Base-by-base conservation (phyloP, 1,140 invertebrate genomes). In the Apis dorsata region DNA sequence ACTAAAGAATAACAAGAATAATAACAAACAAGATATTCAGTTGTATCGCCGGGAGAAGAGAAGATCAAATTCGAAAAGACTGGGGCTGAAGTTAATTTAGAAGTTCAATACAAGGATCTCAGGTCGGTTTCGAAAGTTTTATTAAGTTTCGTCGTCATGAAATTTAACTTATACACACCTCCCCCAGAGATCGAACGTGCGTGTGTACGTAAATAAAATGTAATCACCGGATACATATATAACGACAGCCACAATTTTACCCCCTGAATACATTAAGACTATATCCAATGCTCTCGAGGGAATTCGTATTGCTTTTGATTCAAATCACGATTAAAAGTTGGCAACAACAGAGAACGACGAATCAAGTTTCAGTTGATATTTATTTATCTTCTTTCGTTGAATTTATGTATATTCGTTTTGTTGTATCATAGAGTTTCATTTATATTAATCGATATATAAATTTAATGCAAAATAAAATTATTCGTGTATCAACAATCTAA, bases 141-240 rank as follows among this genome's bases (percentile, higher is more conserved):
- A 78, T 78, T 69, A 69, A 78, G 53, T 69, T 78, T 34, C 76
- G 13, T 19, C 63, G 13, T 44, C 34, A 15, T 57, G 63, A 63
- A 78, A 68, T 78, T 78, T 78, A 78, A 78, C 65, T 78, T 69
- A 19, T 78, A 78, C 53, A 49, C 65, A 44, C 34, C 34, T 44
- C 34, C 34, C 21, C 34, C 3, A 21, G 75, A 65, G 65, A 78
- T 57, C 34, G 65, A 57, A 19, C 7, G 44, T 44, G 34, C 34
- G 5, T 44, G 11, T 53, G 24, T 59, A 69, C 59, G 53, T 69
- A 78, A 78, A 78, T 59, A 78, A 78, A 78, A 57, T 59, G 53
- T 66, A 69, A 78, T 78, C 76, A 49, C 49, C 51, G 34, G 15
- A 7, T 24, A n/a, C 34, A 24, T 24, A 19, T 78, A 69, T 34